These are phyloP conservation scores for Cottus gobio DNA, from an alignment of 2,113 vertebrate species.

Conservation along the genomic window DNA sequence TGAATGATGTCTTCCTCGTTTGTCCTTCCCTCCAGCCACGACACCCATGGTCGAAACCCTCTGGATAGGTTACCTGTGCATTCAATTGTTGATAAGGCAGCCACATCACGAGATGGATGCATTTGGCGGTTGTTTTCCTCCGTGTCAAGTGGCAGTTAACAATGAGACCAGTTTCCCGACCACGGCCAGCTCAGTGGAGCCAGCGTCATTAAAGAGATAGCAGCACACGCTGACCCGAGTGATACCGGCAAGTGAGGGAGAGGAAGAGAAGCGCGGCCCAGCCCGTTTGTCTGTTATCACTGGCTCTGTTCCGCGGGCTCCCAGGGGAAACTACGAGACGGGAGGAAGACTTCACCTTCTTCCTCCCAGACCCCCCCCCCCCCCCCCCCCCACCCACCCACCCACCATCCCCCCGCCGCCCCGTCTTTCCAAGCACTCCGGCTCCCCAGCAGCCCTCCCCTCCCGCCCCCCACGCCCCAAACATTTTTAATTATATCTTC, in stretches of 20 bases:
- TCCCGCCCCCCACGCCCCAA: conserved; percentile 89
- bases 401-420: conserved; percentile 18
- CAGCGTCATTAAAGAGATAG: conserved; percentile 90
- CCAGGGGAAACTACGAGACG: conserved; percentile 80
- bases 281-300: conserved; percentile 91
- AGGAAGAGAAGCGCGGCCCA: conserved; percentile 63
- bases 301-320: conserved; percentile 88
- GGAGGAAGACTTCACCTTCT: conserved; percentile 93
- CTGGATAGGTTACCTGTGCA: conserved; percentile 24
- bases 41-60: conserved; percentile 20
- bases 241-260: conserved; percentile 75
- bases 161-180: conserved; percentile 58
- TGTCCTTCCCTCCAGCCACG: background rate
- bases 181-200: conserved; percentile 71
- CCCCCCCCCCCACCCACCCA: conserved; percentile 20
- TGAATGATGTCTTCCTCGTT: background rate
- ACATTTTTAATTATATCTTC: conserved; percentile 99
- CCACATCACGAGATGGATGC: conserved; percentile 34
- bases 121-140: conserved; percentile 61
- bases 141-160: conserved; percentile 73
- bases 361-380: conserved; percentile 50
- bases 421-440: conserved; percentile 51
- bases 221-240: conserved; percentile 84
- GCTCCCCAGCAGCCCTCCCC: conserved; percentile 49
- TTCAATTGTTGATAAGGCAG: conserved; percentile 45